These are phyloP conservation scores for Brachypteracias leptosomus DNA, from an alignment of 2,113 vertebrate species.

Conservation along the genomic window DNA sequence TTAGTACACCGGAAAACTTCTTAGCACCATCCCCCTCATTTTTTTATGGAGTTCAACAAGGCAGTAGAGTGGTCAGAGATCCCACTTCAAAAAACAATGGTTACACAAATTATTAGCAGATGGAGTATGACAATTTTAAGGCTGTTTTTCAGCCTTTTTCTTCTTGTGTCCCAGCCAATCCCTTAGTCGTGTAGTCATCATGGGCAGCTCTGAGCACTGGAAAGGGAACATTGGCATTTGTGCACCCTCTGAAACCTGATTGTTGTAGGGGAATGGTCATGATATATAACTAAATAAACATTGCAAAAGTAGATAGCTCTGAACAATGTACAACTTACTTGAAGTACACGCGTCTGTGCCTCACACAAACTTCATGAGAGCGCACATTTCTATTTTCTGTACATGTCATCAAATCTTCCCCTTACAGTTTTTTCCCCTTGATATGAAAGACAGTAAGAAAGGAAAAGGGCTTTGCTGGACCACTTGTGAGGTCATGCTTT, in stretches of 20 bases:
- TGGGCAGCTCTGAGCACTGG: not conserved
- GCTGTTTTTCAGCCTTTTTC: not conserved
- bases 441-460: not conserved
- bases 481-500: not conserved
- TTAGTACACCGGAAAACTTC: not conserved
- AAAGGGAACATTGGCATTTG: not conserved
- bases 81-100: slow-evolving; percentile 14
- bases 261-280: not conserved
- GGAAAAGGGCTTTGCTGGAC: not conserved
- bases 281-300: not conserved
- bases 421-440: not conserved
- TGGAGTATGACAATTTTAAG: not conserved
- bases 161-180: not conserved
- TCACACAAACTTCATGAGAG: not conserved
- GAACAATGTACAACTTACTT: not conserved
- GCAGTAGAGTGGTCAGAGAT: not conserved
- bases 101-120: slow-evolving; percentile 37
- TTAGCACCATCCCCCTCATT: not conserved
- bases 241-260: not conserved
- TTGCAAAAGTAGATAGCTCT: not conserved
- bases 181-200: not conserved
- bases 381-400: not conserved
- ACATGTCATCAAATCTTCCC: not conserved
- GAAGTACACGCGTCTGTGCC: not conserved
- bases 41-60: not conserved